Conservation (phyloP, 1,140 invertebrate genomes). For the Doryteuthis pealeii region DNA sequence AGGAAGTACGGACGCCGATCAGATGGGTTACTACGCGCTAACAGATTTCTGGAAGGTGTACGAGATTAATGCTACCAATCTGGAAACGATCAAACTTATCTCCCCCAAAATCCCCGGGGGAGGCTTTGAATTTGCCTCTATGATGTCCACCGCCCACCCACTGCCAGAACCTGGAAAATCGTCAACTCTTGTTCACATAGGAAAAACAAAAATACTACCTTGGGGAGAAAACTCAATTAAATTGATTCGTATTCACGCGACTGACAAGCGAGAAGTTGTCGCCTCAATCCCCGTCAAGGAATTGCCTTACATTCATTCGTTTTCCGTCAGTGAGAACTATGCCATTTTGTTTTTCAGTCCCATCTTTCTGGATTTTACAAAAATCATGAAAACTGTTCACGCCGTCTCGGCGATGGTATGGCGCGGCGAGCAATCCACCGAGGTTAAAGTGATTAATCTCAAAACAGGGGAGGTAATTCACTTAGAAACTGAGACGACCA, state of each 20-base stretch:
- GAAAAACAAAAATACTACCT: constrained; percentile 35
- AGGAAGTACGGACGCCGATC: background rate
- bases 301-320: constrained; percentile 53
- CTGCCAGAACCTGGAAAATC: constrained; percentile 38
- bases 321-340: constrained; percentile 44
- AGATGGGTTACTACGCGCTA: constrained; percentile 38
- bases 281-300: constrained; percentile 38
- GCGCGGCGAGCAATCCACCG: constrained; percentile 27
- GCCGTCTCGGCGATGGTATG: constrained; percentile 44
- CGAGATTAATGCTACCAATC: constrained; percentile 29
- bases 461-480: constrained; percentile 32
- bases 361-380: constrained; percentile 40
- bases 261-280: constrained; percentile 33
- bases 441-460: constrained; percentile 42
- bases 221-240: constrained; percentile 30
- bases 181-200: constrained; percentile 41
- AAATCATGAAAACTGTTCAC: constrained; percentile 35
- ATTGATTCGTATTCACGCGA: constrained; percentile 38
- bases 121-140: constrained; percentile 27
- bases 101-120: background rate
- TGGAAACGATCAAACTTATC: constrained; percentile 32
- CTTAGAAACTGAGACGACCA: constrained; percentile 36
- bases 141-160: constrained; percentile 49
- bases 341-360: constrained; percentile 47
- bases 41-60: constrained; percentile 53